Base-by-base conservation (phyloP, 2,888 invertebrate species). In the Lithosia quadra region DNA sequence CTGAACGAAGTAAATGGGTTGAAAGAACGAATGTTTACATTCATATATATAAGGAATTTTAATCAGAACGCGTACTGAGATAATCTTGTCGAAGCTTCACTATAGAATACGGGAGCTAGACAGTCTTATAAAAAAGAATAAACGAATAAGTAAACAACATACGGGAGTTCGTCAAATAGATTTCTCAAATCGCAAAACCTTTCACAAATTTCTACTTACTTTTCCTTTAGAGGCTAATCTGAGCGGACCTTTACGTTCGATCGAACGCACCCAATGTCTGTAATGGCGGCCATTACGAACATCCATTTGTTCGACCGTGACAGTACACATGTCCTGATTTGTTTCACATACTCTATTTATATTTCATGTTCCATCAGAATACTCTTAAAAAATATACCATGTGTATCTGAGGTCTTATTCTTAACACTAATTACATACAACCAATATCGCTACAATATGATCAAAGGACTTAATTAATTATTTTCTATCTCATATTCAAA, bases 241-340 rank as follows among this genome's bases (percentile, higher is more conserved):
- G 77, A 70, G 22, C 11, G 67, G 78, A 87, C 90, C 92, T 91
- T 90, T 88, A 82, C 89, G 88, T 91, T 87, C 90, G 90, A 91
- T 91, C 87, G 90, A 88, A 89, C 90, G 89, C 88, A 89, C 90
- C 91, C 90, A 91, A 91, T 90, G 89, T 88, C 86, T 86, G 88
- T 92, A 92, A 92, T 92, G 90, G 91, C 84, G 67, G 84, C 91
- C 91, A 92, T 90, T 92, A 92, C 86, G 88, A 80, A 87, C 91
- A 91, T 92, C 90, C 90, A 90, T 90, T 92, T 87, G 89, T 87
- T 91, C 86, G 87, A 86, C 85, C 91, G 90, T 90, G 87, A 89
- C 88, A 86, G 78, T 88, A 92, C 90, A 90, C 88, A 90, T 90
- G 91, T 91, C 89, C 86, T 89, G 89, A 85, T 87, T 88, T 86